Conservation (phyloP, 2,113 vertebrate species). For the Ophthalmolycus amberensis region DNA sequence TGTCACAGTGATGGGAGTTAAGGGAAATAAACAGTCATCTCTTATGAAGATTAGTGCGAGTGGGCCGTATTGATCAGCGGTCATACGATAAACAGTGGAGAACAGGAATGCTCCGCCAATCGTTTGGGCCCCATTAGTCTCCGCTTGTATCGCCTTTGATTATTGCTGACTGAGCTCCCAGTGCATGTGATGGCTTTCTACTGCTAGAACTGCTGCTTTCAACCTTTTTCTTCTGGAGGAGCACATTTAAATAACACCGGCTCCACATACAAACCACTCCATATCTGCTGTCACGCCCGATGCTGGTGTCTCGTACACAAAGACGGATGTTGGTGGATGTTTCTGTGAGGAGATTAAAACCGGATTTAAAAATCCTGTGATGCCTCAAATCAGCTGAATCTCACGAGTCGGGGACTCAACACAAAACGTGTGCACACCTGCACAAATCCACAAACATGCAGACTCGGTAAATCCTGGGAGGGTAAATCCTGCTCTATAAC, state of each 20-base stretch:
- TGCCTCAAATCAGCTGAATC: conserved; percentile 45
- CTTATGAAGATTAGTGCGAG: conserved; percentile 73
- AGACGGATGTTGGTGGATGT: conserved; percentile 19
- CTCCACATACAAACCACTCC: conserved; percentile 25
- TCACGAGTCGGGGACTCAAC: background rate
- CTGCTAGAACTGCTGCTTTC: conserved; percentile 70
- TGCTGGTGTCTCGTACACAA: conserved; percentile 1
- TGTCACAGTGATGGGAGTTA: conserved; percentile 65
- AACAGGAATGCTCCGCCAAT: conserved; percentile 65
- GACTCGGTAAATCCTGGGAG: conserved; percentile 34
- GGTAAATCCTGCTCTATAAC: conserved; percentile 24
- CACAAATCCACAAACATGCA: conserved; percentile 7
- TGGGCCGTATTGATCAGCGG: conserved; percentile 75
- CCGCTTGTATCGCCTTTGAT: conserved; percentile 68
- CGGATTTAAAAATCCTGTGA: conserved; percentile 40
- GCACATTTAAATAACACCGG: conserved; percentile 41
- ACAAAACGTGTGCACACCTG: conserved; percentile 9
- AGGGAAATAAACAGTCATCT: conserved; percentile 74
- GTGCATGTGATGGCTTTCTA: conserved; percentile 71
- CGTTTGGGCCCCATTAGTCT: conserved; percentile 75
- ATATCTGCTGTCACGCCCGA: conserved; percentile 9
- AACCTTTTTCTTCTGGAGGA: conserved; percentile 43
- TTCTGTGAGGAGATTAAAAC: conserved; percentile 46
- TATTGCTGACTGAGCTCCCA: conserved; percentile 73
- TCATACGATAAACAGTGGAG: conserved; percentile 73